Evolutionary conservation across 1,140 invertebrate species (phyloP), one percentile per base, ranked within the genome.

Genomic region (Cephus cinctus): DNA sequence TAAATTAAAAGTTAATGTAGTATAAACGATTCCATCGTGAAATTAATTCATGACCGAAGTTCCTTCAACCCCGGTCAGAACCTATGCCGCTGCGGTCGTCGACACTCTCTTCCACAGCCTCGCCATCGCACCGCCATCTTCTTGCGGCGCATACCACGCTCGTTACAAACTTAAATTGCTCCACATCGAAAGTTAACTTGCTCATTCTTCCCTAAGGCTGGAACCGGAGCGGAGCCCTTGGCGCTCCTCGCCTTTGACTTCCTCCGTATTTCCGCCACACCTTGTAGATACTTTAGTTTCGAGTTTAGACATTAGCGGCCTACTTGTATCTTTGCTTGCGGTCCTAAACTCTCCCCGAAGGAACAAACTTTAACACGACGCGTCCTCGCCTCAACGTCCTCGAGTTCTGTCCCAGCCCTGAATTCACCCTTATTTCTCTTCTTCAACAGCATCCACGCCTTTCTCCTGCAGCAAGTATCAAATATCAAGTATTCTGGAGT

Each of bases 1-100:
- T 54, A 66, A 69, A 69, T 67, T 65, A 67, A 67, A 71, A 66
- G 56, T 69, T 69, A 67, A 67, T 61, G 62, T 57, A 63, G 60
- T 60, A 65, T 63, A 67, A 66, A 52, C 63, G 66, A 69, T 65
- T 62, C 53, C 52, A 56, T 60, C 58, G 56, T 47, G 43, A 61
- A 67, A 69, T 70, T 67, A 70, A 71, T 71, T 71, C 61, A 69
- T 61, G 65, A 57, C 47, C 53, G 30, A 64, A 65, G 54, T 67
- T 58, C 39, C 39, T 22, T 20, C 9, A 12, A 15, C 11, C 11
- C 23, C 4, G 20, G 19, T 22, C 34, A 19, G 32, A 19, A 30
- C 32, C 32, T 23, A n/a, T 38, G 11, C 35, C 16, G 18, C 6
- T 27, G 8, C 27, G 12, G 23, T 21, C 34, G 9, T 45, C 27